Evolutionary conservation across 2,113 vertebrate species (phyloP).

Genomic region (Nicator chloris): DNA sequence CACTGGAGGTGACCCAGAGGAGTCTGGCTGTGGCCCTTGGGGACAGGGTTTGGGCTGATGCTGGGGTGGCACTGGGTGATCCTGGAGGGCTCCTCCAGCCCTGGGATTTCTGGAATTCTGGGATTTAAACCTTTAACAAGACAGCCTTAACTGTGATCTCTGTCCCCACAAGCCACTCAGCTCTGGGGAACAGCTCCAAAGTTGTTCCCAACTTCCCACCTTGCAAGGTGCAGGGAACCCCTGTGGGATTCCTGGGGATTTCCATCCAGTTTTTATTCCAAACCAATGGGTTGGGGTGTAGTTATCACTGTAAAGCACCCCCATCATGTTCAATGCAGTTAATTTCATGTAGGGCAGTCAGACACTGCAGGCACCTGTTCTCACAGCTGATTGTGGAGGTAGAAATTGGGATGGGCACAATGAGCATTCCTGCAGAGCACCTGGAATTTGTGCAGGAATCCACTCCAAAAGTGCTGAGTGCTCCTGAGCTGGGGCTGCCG

Average conservation of each 20-base stretch:
- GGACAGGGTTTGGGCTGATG: background rate
- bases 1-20: background rate
- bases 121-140: background rate
- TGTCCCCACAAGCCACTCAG: background rate
- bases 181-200: background rate
- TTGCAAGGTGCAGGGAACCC: no score
- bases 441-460: background rate
- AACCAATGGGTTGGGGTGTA: no score
- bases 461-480: background rate
- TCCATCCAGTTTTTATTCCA: no score
- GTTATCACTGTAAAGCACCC: no score
- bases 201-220: background rate
- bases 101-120: background rate
- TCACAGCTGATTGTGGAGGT: no score
- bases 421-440: no score
- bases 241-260: no score
- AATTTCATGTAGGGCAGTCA: no score
- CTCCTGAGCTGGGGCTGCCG: background rate
- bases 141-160: background rate
- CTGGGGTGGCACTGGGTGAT: background rate
- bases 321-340: no score
- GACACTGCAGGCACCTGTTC: no score
- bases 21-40: background rate
- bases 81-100: accelerated
- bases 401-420: no score